Evolutionary conservation across 2,888 invertebrate species (phyloP).

Genomic region (Drosophila seclusa): DNA sequence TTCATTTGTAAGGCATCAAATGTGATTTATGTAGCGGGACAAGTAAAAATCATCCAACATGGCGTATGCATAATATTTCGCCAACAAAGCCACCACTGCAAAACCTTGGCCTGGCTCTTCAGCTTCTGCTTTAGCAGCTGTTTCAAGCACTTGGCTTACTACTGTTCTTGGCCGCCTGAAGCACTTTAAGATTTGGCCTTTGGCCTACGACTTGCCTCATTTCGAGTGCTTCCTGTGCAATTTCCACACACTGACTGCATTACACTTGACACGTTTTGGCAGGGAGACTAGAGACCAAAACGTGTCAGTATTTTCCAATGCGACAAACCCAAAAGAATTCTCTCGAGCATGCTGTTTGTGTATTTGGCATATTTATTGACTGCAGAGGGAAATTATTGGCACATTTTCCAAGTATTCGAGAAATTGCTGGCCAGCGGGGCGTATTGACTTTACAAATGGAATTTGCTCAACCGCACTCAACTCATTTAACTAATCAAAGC

Average conservation of each 20-base stretch:
- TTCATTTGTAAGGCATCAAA: slow-evolving; percentile 60
- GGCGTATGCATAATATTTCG: slow-evolving; percentile 55
- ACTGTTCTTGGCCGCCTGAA: slow-evolving; percentile 5
- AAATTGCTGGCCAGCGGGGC: slow-evolving; percentile 9
- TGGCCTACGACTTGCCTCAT: slow-evolving; percentile 30
- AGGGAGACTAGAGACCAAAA: slow-evolving; percentile 24
- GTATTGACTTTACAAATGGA: slow-evolving; percentile 65
- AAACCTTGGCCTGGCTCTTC: slow-evolving; percentile 44
- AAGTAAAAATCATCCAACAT: slow-evolving; percentile 18
- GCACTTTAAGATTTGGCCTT: slow-evolving; percentile 28
- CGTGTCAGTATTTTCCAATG: slow-evolving; percentile 38
- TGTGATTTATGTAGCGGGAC: slow-evolving; percentile 50
- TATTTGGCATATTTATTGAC: slow-evolving; percentile 62
- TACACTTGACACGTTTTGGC: slow-evolving; percentile 76
- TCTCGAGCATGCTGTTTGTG: slow-evolving; percentile 30
- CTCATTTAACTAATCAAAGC: slow-evolving; percentile 78
- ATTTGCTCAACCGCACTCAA: slow-evolving; percentile 48
- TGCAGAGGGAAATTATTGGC: slow-evolving; percentile 61
- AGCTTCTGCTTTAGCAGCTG: not conserved
- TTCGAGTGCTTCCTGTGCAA: slow-evolving; percentile 50
- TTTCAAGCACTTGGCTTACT: slow-evolving; percentile 29
- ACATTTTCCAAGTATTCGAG: slow-evolving; percentile 36
- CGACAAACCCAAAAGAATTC: slow-evolving; percentile 22
- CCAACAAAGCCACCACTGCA: slow-evolving; percentile 6
- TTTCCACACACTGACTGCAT: slow-evolving; percentile 61